phyloP scores from a whole-genome alignment of 1,140 invertebrate species.

The Calliphora vicina region DNA sequence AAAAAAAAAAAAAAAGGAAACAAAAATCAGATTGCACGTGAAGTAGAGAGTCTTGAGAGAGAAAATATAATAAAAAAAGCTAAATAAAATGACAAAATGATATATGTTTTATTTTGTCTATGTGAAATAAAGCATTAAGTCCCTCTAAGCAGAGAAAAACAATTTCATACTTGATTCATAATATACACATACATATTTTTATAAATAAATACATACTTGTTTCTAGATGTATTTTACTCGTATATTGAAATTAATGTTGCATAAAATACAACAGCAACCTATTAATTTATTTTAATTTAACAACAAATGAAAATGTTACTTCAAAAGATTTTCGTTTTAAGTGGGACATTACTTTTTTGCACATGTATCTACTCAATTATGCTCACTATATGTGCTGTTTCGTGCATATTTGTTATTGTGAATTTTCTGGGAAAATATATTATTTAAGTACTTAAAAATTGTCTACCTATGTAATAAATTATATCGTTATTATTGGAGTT shows the following conservation, averaged over 20 bases:
- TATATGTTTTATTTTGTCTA: background rate
- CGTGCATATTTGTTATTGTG: too few relatives aligned
- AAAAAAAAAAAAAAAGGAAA: background rate
- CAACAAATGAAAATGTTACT: background rate
- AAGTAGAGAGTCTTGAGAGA: background rate
- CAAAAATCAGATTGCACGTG: background rate
- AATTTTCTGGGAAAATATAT: too few relatives aligned
- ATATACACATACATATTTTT: too few relatives aligned
- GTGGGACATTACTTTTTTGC: background rate
- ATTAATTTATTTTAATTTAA: background rate
- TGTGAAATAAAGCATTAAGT: background rate
- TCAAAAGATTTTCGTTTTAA: background rate
- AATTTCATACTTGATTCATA: too few relatives aligned
- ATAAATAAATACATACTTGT: too few relatives aligned
- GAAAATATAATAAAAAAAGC: background rate
- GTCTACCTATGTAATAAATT: too few relatives aligned
- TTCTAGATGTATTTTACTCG: background rate
- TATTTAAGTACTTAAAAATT: too few relatives aligned
- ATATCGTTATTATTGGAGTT: too few relatives aligned
- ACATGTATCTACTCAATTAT: background rate
- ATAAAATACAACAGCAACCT: background rate
- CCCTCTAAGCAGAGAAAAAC: too few relatives aligned
- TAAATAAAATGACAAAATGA: slow-evolving; percentile 5
- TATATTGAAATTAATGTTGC: slow-evolving; percentile 13
- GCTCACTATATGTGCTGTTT: too few relatives aligned